phyloP scores from a whole-genome alignment of 2,797 vertebrate genomes.

The Syndactyla subalaris region DNA sequence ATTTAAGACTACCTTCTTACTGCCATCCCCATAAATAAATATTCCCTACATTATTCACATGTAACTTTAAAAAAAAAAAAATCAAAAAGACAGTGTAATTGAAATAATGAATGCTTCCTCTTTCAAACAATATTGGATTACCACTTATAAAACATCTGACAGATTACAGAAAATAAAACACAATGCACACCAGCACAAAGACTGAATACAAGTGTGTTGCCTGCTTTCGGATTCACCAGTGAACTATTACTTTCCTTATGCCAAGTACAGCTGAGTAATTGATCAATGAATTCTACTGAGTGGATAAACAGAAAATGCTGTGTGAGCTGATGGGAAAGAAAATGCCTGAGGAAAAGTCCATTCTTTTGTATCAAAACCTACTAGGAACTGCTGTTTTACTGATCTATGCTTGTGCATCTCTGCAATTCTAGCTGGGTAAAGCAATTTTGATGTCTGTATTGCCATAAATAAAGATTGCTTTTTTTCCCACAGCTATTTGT shows the following conservation, averaged over 20 bases:
- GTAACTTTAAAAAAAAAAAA: not conserved
- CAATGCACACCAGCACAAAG: not conserved
- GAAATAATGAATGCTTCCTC: not conserved
- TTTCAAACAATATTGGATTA: not conserved
- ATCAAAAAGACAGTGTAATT: not conserved
- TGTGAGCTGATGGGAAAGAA: constrained; percentile 39
- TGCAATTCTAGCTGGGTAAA: constrained; percentile 40
- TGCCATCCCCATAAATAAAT: not conserved
- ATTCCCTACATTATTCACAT: not conserved
- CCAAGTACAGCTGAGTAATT: constrained; percentile 16
- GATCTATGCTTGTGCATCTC: constrained; percentile 21
- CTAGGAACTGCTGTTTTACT: constrained; percentile 47
- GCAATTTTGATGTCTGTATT: constrained; percentile 32
- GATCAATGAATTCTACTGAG: constrained; percentile 49
- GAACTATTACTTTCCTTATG: not conserved
- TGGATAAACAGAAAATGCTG: constrained; percentile 57
- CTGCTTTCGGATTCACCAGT: not conserved
- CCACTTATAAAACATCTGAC: not conserved
- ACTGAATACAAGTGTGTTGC: not conserved
- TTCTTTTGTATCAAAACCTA: constrained; percentile 35
- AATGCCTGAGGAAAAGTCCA: constrained; percentile 47
- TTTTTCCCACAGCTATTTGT: constrained; percentile 9
- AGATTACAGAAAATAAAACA: not conserved
- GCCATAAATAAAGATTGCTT: constrained; percentile 41
- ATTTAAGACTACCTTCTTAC: not conserved